phyloP scores from a whole-genome alignment of 2,113 vertebrate species.

The Podarcis raffonei region DNA sequence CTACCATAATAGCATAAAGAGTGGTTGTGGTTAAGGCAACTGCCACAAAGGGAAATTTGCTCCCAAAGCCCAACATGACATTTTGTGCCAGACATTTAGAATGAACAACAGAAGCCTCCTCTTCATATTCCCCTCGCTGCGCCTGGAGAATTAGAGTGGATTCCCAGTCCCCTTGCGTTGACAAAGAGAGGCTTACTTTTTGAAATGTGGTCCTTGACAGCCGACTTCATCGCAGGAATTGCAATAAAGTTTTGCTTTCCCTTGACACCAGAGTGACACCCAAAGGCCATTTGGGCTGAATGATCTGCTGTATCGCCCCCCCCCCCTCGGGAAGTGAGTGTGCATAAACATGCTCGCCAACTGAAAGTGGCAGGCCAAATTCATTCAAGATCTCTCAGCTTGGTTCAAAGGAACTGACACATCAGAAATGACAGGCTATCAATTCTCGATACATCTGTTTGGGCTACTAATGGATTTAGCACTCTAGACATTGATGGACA shows the following conservation, averaged over 20 bases:
- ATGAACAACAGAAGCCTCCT: neutral
- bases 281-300: neutral
- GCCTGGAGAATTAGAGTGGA: neutral
- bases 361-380: neutral
- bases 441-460: neutral
- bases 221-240: neutral
- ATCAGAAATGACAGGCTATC: neutral
- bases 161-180: neutral
- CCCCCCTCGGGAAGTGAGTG: neutral
- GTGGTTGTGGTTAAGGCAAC: neutral
- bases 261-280: neutral
- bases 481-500: neutral
- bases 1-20: neutral
- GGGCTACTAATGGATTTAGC: neutral
- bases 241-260: constrained; percentile 17
- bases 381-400: neutral
- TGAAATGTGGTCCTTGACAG: constrained; percentile 3
- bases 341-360: neutral
- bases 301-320: neutral
- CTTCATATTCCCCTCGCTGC: neutral
- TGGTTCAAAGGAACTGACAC: neutral
- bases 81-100: neutral
- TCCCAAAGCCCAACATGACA: neutral
- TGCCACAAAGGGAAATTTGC: neutral
- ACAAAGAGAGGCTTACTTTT: neutral